Evolutionary conservation across 2,797 vertebrate species (phyloP).

Genomic region (Macroramphosus scolopax): DNA sequence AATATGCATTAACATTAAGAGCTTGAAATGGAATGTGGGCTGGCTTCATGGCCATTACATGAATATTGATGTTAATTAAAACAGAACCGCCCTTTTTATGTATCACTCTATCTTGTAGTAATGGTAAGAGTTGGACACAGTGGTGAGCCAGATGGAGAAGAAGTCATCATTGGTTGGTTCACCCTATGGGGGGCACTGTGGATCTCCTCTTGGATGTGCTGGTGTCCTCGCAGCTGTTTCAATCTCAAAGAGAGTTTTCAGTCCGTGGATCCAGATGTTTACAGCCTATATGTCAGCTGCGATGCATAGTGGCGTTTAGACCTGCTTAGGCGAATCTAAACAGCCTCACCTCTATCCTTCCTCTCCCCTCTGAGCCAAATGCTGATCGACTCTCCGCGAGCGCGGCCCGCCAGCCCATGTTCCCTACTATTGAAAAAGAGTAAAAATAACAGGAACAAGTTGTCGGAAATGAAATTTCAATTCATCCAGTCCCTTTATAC

Average conservation of each 20-base stretch:
- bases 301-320: conserved; percentile 16
- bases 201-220: conserved; percentile 30
- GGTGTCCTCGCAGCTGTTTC: conserved; percentile 19
- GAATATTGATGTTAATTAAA: conserved; percentile 82
- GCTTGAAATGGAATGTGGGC: conserved; percentile 69
- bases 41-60: conserved; percentile 70
- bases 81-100: conserved; percentile 68
- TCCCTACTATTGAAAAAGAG: conserved; percentile 72
- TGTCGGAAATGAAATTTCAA: conserved; percentile 95
- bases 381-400: conserved; percentile 74
- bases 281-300: neutral
- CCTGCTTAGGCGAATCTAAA: conserved; percentile 40
- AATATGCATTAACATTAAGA: conserved; percentile 80
- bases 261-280: conserved; percentile 9
- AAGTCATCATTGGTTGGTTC: conserved; percentile 34
- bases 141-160: conserved; percentile 34
- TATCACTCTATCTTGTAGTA: conserved; percentile 63
- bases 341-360: conserved; percentile 39
- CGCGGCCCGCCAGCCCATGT: conserved; percentile 69
- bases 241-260: conserved; percentile 10
- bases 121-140: conserved; percentile 46
- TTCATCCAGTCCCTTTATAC: conserved; percentile 92
- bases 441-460: conserved; percentile 92
- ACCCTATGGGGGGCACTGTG: conserved; percentile 44
- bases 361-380: conserved; percentile 56